Evolutionary conservation across 2,113 vertebrate species (phyloP).

Genomic region (Campylomormyrus numenius): DNA sequence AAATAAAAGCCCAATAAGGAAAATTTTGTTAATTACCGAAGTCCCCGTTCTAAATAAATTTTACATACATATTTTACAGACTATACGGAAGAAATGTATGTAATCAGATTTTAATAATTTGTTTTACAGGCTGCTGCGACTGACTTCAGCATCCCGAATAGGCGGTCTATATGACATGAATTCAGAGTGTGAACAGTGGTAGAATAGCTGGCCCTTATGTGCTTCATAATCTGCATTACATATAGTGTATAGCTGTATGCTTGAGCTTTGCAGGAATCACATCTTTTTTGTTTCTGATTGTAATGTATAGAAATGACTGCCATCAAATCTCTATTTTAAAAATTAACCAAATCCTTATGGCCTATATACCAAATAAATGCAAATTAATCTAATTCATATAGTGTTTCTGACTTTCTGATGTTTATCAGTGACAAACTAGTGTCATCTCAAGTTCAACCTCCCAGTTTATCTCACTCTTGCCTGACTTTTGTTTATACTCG

Average conservation of each 20-base stretch:
- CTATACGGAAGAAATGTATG: background rate
- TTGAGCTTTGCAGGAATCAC: background rate
- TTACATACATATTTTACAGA: background rate
- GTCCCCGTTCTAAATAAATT: background rate
- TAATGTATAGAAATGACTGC: background rate
- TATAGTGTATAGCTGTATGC: background rate
- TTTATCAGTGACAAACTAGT: background rate
- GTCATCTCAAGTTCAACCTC: background rate
- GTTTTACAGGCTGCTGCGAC: background rate
- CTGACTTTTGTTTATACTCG: background rate
- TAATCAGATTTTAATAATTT: background rate
- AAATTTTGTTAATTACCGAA: background rate
- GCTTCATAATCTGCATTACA: background rate
- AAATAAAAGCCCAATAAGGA: background rate
- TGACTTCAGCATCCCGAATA: background rate
- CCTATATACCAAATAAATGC: background rate
- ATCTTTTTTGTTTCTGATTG: background rate
- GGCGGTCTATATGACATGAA: background rate
- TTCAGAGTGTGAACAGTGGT: background rate
- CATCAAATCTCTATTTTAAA: background rate
- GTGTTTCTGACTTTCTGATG: background rate
- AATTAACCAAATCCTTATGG: background rate
- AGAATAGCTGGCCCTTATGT: background rate
- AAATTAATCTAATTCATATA: background rate
- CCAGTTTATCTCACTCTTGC: background rate